Base-by-base conservation (phyloP, 2,113 vertebrate species). In the Chroicocephalus ridibundus region DNA sequence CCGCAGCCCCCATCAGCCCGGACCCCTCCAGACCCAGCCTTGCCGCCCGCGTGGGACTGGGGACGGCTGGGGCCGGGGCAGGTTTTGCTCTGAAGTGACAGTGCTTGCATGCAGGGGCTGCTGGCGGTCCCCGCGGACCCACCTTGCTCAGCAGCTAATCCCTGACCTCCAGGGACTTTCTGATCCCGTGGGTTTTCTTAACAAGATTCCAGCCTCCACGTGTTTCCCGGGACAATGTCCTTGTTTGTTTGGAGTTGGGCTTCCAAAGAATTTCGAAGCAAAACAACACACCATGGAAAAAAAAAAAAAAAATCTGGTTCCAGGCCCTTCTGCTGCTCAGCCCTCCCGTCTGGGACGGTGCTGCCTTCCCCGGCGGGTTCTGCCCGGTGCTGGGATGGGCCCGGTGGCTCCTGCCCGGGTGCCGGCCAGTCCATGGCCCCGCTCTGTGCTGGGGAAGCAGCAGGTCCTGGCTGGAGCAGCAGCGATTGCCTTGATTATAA, bases 351-450 rank as follows among this genome's bases (percentile, higher is more conserved):
- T 1, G 3, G 47, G 40, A 0, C 3, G 0, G 34, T 14, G 49
- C 58, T 55, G 82, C 42, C 12, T 26, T 22, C 44, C 24, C 29
- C 1, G 3, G 36, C 1, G 2, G 49, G 42, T 57, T 60, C 34
- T 74, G 38, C 68, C 14, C 2, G 1, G 36, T 15, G 12, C 24
- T 22, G 49, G 32, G 40, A 8, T 11, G 42, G 49, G 34, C 34
- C 34, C 5, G 3, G 20, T 1, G 5, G 46, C 31, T 52, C 22
- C 76, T 34, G 52, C 52, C 36, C 1, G 3, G 72, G 7, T 10
- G 0, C 25, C 0, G 0, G 10, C 21, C 3, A 2, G 31, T 54
- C 40, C 1, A 0, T 1, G 2, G 47, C 40, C 24, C n/a, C 2
- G 7, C 32, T 44, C 11, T 2, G 27, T 29, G 19, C 46, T 0